A percentile compares a stretch with the other conserved stretches of the same genome.
Evolutionary conservation across 1,140 invertebrate genomes (phyloP).

Genomic region (Episyrphus balteatus): DNA sequence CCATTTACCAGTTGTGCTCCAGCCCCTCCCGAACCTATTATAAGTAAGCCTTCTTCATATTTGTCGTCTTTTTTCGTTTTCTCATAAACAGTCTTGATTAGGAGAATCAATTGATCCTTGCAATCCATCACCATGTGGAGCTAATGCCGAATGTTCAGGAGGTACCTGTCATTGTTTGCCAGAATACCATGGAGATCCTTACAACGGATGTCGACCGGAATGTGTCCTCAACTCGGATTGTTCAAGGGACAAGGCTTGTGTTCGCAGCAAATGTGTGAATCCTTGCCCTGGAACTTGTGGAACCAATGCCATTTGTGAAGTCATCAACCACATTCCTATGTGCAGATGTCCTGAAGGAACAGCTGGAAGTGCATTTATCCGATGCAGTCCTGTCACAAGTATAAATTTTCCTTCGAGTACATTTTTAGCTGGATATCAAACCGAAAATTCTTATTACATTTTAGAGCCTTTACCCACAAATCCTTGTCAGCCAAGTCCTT

Average conservation of each 20-base stretch:
- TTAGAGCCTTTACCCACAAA: constrained; percentile 36
- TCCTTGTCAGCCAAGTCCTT: constrained; percentile 67
- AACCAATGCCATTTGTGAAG: constrained; percentile 62
- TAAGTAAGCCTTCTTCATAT: constrained; percentile 40
- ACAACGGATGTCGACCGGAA: constrained; percentile 69
- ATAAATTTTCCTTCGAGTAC: constrained; percentile 8
- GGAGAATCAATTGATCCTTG: constrained; percentile 63
- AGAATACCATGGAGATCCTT: constrained; percentile 75
- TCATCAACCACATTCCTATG: constrained; percentile 64
- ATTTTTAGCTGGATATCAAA: constrained; percentile 36
- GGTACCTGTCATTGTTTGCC: constrained; percentile 64
- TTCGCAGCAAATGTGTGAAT: constrained; percentile 69
- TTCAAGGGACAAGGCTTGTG: constrained; percentile 55
- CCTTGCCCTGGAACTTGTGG: constrained; percentile 70
- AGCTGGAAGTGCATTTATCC: constrained; percentile 58
- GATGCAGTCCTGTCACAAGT: constrained; percentile 39
- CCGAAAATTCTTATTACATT: constrained; percentile 40
- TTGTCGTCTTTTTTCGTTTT: constrained; percentile 48
- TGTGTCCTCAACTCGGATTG: constrained; percentile 76
- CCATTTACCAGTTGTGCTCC: constrained; percentile 62
- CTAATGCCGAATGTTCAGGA: constrained; percentile 67
- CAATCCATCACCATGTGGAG: constrained; percentile 66
- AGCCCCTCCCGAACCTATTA: constrained; percentile 33
- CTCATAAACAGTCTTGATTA: constrained; percentile 53
- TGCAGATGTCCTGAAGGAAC: constrained; percentile 63